Base-by-base conservation (phyloP, 2,888 invertebrate genomes). In the Synanthedon myopaeformis region DNA sequence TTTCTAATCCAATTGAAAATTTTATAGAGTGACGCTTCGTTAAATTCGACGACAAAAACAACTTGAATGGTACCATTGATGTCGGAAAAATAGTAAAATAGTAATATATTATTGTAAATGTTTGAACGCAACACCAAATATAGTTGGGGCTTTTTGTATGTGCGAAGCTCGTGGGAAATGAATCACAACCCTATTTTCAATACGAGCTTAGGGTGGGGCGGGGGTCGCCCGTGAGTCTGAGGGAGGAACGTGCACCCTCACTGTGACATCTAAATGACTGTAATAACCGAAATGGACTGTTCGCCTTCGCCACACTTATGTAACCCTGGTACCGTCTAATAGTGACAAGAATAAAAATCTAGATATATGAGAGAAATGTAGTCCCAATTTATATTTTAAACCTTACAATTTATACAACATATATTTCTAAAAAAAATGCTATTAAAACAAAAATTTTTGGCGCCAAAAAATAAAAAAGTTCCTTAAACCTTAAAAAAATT, bases 161-260 rank as follows among this genome's bases (percentile, higher is more conserved):
- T 69, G 68, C 64, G 65, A 76, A 73, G 79, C 77, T 76, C 78
- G 80, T 84, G 84, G 79, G 85, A 85, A 85, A 83, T 84, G 85
- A 86, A 83, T 85, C 85, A 84, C 84, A 79, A 85, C 84, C 86
- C 86, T 77, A 82, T 80, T 82, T 83, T 81, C 81, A 82, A 81
- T 82, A 79, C 79, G 61, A 67, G 64, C 67, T n/a, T 70, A 66
- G 78, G 84, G 82, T 78, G 72, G 74, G 67, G 67, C 65, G 66
- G 35, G 35, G 35, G 35, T 35, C 68, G 70, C 69, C 67, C 70
- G 63, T 69, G 67, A 71, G 75, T 73, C 71, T 72, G 65, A 69
- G 69, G 66, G 66, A 71, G 63, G 69, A 67, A 71, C 66, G 60
- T 73, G 79, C 82, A 82, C 85, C 83, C 84, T 81, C 78, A 60